Evolutionary conservation across 2,113 vertebrate species (phyloP).

Genomic region (Salminus brasiliensis): DNA sequence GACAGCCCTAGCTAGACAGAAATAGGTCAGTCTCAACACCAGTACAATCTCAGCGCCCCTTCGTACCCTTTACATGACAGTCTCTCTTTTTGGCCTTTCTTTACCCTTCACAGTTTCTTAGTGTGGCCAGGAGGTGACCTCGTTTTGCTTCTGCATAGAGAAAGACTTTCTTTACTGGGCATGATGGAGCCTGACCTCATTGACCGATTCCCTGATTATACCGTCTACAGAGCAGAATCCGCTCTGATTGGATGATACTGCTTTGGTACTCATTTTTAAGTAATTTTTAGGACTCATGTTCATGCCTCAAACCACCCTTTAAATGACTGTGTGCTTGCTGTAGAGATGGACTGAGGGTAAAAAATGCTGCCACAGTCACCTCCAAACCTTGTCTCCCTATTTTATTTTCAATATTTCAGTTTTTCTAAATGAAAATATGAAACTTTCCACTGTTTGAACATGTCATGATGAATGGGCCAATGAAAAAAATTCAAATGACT

Average conservation of each 20-base stretch:
- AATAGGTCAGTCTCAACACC: slow-evolving; percentile 20
- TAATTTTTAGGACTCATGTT: too few species aligned
- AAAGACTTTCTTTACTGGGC: not conserved
- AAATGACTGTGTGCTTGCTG: not conserved
- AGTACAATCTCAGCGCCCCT: not conserved
- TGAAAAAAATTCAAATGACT: not conserved
- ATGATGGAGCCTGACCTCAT: slow-evolving; percentile 2
- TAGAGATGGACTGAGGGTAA: not conserved
- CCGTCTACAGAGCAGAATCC: not conserved
- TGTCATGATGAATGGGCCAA: not conserved
- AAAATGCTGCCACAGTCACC: too few species aligned
- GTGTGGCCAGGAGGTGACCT: slow-evolving; percentile 25
- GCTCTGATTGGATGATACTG: not conserved
- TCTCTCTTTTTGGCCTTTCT: slow-evolving; percentile 13
- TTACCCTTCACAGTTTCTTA: slow-evolving; percentile 22
- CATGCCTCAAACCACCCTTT: too few species aligned
- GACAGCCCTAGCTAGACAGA: slow-evolving; percentile 15
- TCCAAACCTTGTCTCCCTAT: too few species aligned
- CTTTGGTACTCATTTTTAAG: not conserved
- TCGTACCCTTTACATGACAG: slow-evolving; percentile 3
- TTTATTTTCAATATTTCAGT: not conserved
- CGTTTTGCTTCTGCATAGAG: not conserved
- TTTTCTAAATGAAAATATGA: not conserved
- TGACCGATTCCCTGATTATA: not conserved
- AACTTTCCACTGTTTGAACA: not conserved